A percentile compares a stretch with the other conserved stretches of the same genome.
phyloP scores from a whole-genome alignment of 1,140 invertebrate species.

The fruit fly (Drosophila melanogaster) region DNA sequence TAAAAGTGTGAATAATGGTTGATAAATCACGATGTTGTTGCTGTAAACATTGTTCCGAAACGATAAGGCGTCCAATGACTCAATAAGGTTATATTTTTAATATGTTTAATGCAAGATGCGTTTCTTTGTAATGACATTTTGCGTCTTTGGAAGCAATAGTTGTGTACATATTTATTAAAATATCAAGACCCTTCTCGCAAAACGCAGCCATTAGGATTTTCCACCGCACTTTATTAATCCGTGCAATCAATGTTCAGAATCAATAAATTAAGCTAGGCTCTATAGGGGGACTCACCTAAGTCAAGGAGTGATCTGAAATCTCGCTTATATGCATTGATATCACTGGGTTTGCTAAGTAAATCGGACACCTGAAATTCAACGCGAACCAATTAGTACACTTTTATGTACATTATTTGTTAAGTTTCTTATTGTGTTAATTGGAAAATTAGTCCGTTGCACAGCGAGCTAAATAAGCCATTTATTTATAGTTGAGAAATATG shows the following conservation, averaged over 20 bases:
- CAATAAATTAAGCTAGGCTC: constrained; percentile 1
- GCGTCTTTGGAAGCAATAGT: not conserved
- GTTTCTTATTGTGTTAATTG: constrained; percentile 1
- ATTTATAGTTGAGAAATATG: constrained; percentile 50
- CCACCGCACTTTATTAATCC: constrained; percentile 12
- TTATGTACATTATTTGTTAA: not conserved
- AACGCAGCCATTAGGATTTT: constrained; percentile 18
- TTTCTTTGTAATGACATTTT: not conserved
- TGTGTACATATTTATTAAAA: not conserved
- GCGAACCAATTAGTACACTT: constrained; percentile 27
- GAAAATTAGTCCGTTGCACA: constrained; percentile 37
- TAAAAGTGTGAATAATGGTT: not conserved
- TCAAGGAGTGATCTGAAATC: constrained; percentile 43
- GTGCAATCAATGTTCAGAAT: constrained; percentile 10
- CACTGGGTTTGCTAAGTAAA: constrained; percentile 19
- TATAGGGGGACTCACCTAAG: constrained; percentile 31
- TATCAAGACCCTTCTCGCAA: not conserved
- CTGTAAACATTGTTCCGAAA: not conserved
- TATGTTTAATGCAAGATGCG: no score
- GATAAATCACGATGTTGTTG: not conserved
- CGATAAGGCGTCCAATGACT: not conserved
- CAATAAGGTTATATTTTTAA: no score
- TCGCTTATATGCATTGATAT: constrained; percentile 40
- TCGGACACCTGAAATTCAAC: constrained; percentile 33
- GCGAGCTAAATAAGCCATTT: constrained; percentile 46